phyloP scores from a whole-genome alignment of 1,140 invertebrate species.

The Bombus superbus region DNA sequence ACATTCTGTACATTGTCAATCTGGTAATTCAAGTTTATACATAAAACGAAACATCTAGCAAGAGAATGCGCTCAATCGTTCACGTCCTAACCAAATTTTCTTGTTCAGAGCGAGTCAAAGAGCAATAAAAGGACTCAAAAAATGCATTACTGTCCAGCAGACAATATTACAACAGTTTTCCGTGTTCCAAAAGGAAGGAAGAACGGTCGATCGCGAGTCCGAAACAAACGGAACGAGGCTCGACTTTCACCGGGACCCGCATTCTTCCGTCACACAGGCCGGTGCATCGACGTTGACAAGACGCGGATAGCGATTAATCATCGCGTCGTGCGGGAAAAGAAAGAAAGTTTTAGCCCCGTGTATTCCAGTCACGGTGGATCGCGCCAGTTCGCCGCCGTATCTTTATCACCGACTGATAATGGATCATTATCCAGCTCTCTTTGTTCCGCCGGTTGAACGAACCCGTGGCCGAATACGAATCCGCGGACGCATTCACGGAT shows the following conservation, averaged over 20 bases:
- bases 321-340: background rate
- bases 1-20: background rate
- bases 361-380: conserved; percentile 45
- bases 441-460: conserved; percentile 31
- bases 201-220: background rate
- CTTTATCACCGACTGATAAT: conserved; percentile 55
- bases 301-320: conserved; percentile 43
- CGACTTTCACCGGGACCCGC: conserved; percentile 38
- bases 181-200: background rate
- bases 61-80: background rate
- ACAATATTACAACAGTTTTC: background rate
- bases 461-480: conserved; percentile 39
- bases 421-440: conserved; percentile 46
- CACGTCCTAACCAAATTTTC: background rate
- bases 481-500: conserved; percentile 43
- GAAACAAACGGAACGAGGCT: conserved; percentile 15
- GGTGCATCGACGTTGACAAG: conserved; percentile 50
- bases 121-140: no score
- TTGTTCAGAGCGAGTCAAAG: background rate
- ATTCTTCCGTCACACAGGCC: conserved; percentile 28
- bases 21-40: background rate
- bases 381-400: conserved; percentile 38
- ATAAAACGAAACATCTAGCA: background rate
- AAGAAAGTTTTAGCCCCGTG: conserved; percentile 21
- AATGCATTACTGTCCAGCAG: background rate